Conservation (phyloP, 2,888 invertebrate genomes). For the Drepana falcataria region DNA sequence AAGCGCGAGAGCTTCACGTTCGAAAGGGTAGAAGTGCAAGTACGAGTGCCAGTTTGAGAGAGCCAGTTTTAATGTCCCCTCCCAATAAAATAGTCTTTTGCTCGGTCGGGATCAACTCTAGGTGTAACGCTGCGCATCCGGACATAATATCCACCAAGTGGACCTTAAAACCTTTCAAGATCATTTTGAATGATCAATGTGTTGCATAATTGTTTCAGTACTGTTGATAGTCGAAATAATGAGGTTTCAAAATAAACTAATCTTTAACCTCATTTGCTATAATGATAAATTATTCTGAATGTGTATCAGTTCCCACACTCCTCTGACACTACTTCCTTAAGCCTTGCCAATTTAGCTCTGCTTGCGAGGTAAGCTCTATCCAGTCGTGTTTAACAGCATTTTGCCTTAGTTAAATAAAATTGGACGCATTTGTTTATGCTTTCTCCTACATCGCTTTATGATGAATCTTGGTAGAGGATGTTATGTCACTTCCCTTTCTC, state of each 20-base stretch:
- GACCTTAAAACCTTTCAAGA: no score
- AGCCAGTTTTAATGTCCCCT: no score
- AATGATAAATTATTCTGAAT: neutral
- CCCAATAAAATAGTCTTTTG: no score
- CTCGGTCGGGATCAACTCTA: no score
- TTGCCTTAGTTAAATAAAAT: neutral
- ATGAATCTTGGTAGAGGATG: constrained; percentile 8
- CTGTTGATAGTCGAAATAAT: neutral
- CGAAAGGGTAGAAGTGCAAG: no score
- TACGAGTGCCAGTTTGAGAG: no score
- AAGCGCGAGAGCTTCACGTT: no score
- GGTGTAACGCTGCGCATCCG: no score
- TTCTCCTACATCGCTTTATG: constrained; percentile 4
- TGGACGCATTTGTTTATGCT: neutral
- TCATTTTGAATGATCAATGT: no score
- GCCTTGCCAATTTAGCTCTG: neutral
- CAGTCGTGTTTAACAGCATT: constrained; percentile 5
- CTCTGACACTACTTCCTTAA: constrained; percentile 17
- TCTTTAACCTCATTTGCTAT: neutral
- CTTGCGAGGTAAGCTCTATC: constrained; percentile 5
- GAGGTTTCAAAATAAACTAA: constrained; percentile 2
- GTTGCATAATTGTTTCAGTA: no score
- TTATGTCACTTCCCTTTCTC: neutral
- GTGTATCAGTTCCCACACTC: constrained; percentile 22
- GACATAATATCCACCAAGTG: no score